Conservation (phyloP, 2,113 vertebrate species). For the Pogona vitticeps region DNA sequence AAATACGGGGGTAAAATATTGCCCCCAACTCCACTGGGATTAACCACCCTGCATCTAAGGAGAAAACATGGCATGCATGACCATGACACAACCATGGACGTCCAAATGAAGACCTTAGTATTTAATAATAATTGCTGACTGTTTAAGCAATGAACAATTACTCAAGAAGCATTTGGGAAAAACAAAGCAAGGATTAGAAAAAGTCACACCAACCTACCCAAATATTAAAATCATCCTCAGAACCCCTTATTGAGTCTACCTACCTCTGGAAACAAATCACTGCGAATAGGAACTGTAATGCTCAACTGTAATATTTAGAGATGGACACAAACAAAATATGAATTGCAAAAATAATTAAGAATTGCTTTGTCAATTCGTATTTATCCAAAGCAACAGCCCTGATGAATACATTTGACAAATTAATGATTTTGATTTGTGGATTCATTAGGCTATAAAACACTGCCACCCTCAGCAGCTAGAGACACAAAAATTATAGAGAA, state of each 20-base stretch:
- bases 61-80: too few species aligned
- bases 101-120: not conserved
- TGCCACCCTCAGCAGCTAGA: too few species aligned
- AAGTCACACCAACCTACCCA: not conserved
- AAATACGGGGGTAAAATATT: too few species aligned
- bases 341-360: too few species aligned
- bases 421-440: too few species aligned
- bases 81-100: not conserved
- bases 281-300: not conserved
- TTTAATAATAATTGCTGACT: not conserved
- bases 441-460: too few species aligned
- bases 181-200: not conserved
- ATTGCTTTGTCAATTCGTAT: too few species aligned
- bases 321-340: too few species aligned
- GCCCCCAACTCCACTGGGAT: not conserved
- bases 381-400: too few species aligned
- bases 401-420: too few species aligned
- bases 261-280: not conserved
- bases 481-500: too few species aligned
- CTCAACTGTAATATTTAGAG: too few species aligned
- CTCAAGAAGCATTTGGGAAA: not conserved
- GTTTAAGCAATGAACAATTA: not conserved
- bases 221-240: not conserved
- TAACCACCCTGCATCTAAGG: not conserved
- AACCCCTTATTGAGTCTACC: not conserved